Base-by-base conservation (phyloP, 2,113 vertebrate genomes). In the Hemibagrus wyckioides region DNA sequence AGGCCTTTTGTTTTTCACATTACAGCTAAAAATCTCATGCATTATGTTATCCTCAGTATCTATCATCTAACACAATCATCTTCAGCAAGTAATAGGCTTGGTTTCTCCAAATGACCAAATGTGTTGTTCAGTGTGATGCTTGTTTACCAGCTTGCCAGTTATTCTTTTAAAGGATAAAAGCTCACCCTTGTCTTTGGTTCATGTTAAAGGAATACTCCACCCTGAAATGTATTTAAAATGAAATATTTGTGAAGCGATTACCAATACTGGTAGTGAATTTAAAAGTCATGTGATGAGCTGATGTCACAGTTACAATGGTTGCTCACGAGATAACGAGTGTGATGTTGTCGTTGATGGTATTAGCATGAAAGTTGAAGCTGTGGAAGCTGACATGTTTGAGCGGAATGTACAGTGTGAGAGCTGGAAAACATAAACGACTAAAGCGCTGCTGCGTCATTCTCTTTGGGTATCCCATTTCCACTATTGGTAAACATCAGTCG, bases 351-450 rank as follows among this genome's bases (percentile, higher is more conserved):
- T 13, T 25, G 36, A 3, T 25, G 9, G 28, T 50, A 77, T 17
- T 52, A 30, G 28, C 48, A 19, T 54, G 19, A 79, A 30, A n/a
- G 2, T 6, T 28, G 3, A 41, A 73, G 19, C 69, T 76, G 14
- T 76, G 39, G 73, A 75, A 76, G 71, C 71, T 75, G 39, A 75
- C 41, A 10, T n/a, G 61, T 63, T 67, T 67, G 61, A 14, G 61
- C 9, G 28, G 13, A 65, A 11, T 65, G 30, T 69, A 69, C 30
- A 36, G 17, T 67, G 28, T 1, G 1, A 33, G 63, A 67, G 63
- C 28, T 36, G 15, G 30, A 69, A 6, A 15, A 5, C 6, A 1
- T 71, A 39, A 71, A 36, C 36, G 65, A 19, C 65, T 69, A 36
- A 69, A 33, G n/a, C 11, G 0, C 63, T 0, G 63, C 63, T 30